phyloP scores from a whole-genome alignment of 37 sponge, comb jelly and placozoan species.

The Dysidea cf. avara region DNA sequence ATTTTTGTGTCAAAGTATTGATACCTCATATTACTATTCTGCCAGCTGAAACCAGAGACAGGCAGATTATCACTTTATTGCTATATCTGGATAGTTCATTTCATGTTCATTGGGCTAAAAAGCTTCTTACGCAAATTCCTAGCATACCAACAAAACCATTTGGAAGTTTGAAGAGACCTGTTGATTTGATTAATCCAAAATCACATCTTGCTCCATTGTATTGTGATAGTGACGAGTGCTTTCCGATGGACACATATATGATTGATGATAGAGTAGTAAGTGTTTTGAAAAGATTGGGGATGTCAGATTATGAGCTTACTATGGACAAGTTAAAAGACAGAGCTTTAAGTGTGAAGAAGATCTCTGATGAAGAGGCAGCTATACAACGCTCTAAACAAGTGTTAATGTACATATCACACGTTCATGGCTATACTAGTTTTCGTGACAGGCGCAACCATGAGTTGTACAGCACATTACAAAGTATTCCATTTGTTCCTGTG shows the following conservation, averaged over 20 bases:
- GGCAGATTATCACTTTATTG: slow-evolving; percentile 28
- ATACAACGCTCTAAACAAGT: slow-evolving; percentile 13
- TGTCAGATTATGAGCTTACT: slow-evolving; percentile 31
- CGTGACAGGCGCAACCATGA: no score
- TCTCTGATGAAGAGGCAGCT: background rate
- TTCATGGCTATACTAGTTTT: background rate
- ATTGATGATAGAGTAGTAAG: background rate
- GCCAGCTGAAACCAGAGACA: background rate
- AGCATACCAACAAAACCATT: slow-evolving; percentile 29
- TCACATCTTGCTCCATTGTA: slow-evolving; percentile 15
- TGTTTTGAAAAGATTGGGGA: slow-evolving; percentile 26
- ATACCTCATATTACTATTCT: slow-evolving; percentile 21
- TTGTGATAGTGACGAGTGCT: slow-evolving; percentile 33
- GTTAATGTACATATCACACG: slow-evolving; percentile 16
- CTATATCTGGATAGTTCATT: slow-evolving; percentile 1
- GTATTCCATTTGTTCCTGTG: no score
- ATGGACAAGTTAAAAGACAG: slow-evolving; percentile 28
- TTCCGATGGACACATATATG: slow-evolving; percentile 34
- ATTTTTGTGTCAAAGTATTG: slow-evolving; percentile 33
- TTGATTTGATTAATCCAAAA: slow-evolving; percentile 32
- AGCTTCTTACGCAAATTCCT: slow-evolving; percentile 4
- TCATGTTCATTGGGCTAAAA: slow-evolving; percentile 26
- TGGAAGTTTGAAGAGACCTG: background rate
- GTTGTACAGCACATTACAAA: no score
- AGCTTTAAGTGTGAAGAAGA: slow-evolving; percentile 19